Conservation (phyloP, 2,797 vertebrate species). For the Lutra lutra region DNA sequence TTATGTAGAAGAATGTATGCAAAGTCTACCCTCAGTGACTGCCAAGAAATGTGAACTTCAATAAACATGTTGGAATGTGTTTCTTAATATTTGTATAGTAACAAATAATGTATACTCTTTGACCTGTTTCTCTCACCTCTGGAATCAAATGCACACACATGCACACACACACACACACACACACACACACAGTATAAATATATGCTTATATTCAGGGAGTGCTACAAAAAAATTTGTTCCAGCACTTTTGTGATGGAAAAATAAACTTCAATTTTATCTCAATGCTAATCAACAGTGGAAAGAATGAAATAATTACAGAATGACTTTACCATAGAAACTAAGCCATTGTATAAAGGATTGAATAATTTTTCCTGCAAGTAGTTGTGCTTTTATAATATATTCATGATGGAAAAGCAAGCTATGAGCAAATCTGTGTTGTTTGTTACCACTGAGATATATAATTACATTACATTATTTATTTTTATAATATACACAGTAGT, state of each 20-base stretch:
- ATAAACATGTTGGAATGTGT: background rate
- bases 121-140: background rate
- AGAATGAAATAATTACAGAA: background rate
- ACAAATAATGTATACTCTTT: background rate
- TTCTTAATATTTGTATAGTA: background rate
- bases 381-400: background rate
- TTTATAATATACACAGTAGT: background rate
- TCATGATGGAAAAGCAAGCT: background rate
- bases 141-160: background rate
- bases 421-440: background rate
- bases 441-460: background rate
- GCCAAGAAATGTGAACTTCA: background rate
- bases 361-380: background rate
- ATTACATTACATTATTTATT: background rate
- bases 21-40: background rate
- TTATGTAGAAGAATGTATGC: background rate
- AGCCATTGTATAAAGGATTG: background rate
- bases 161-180: background rate
- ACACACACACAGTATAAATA: background rate
- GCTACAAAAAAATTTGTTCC: background rate
- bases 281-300: background rate
- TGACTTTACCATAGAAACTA: background rate
- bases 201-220: background rate
- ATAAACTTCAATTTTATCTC: background rate
- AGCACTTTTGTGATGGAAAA: background rate